These are phyloP conservation scores for Menidia menidia DNA, from an alignment of 2,797 vertebrate species.

Conservation along the genomic window DNA sequence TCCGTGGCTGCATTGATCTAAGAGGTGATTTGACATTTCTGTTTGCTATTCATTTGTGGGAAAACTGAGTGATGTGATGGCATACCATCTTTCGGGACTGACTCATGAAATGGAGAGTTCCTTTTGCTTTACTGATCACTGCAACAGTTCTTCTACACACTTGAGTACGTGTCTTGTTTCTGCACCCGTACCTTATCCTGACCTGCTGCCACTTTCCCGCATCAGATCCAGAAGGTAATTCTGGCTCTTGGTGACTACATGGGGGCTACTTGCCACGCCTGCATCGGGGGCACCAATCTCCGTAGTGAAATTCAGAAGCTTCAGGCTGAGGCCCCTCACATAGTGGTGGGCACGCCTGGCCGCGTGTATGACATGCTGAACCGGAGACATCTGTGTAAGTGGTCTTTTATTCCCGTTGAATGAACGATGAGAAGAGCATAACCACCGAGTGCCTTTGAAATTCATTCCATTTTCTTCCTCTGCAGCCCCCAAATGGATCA, in stretches of 20 bases:
- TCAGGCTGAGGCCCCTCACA: conserved; percentile 93
- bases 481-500: conserved; percentile 93
- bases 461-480: not conserved
- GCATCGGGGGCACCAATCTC: conserved; percentile 95
- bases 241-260: conserved; percentile 97
- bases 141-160: conserved; percentile 33
- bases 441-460: not conserved
- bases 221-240: conserved; percentile 97
- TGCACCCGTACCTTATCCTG: not conserved
- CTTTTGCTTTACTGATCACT: conserved; percentile 89
- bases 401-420: not conserved
- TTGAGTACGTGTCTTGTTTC: not conserved
- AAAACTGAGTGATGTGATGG: conserved; percentile 91
- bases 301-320: conserved; percentile 96
- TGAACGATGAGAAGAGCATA: too few relatives aligned
- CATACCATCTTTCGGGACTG: conserved; percentile 99
- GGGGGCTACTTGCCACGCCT: conserved; percentile 96
- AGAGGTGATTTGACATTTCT: conserved; percentile 56
- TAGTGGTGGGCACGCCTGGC: conserved; percentile 97
- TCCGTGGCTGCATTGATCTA: conserved; percentile 84
- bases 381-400: conserved; percentile 93
- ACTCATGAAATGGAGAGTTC: conserved; percentile 88
- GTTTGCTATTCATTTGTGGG: conserved; percentile 22
- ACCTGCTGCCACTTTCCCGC: not conserved
- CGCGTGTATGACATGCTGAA: conserved; percentile 97